Evolutionary conservation across 2,113 vertebrate species (phyloP).

Genomic region (Trachemys scripta): DNA sequence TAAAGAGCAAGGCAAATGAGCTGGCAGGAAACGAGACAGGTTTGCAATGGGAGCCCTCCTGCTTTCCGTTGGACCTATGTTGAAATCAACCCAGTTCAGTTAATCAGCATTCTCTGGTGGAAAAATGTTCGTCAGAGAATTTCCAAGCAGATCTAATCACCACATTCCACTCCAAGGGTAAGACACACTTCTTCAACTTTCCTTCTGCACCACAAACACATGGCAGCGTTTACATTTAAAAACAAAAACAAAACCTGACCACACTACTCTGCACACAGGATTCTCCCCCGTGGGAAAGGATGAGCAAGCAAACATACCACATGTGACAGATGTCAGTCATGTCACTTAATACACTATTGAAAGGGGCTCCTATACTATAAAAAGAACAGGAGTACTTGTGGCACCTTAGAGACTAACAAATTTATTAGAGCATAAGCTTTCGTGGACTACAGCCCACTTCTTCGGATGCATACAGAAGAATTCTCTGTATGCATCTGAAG

Average conservation of each 20-base stretch:
- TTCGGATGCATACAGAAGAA: too few species aligned
- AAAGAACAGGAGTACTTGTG: too few species aligned
- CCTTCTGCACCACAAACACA: not conserved
- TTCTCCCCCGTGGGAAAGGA: slow-evolving; percentile 13
- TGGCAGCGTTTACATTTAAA: not conserved
- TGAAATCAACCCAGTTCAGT: not conserved
- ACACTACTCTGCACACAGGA: not conserved
- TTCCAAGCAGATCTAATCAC: not conserved
- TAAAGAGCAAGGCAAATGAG: not conserved
- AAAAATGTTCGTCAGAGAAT: not conserved
- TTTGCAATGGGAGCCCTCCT: not conserved
- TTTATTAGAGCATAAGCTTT: too few species aligned
- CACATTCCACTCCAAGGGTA: not conserved
- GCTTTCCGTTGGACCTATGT: not conserved
- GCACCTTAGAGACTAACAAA: too few species aligned
- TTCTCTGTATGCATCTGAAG: too few species aligned
- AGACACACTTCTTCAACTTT: not conserved
- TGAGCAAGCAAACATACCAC: slow-evolving; percentile 40
- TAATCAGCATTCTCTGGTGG: not conserved
- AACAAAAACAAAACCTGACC: not conserved
- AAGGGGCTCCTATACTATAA: slow-evolving; percentile 7
- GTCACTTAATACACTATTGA: slow-evolving; percentile 28
- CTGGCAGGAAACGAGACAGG: not conserved
- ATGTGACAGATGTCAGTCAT: slow-evolving; percentile 59
- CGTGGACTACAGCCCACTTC: too few species aligned